Base-by-base conservation (phyloP, 2,888 invertebrate species). In the Acronicta psi region DNA sequence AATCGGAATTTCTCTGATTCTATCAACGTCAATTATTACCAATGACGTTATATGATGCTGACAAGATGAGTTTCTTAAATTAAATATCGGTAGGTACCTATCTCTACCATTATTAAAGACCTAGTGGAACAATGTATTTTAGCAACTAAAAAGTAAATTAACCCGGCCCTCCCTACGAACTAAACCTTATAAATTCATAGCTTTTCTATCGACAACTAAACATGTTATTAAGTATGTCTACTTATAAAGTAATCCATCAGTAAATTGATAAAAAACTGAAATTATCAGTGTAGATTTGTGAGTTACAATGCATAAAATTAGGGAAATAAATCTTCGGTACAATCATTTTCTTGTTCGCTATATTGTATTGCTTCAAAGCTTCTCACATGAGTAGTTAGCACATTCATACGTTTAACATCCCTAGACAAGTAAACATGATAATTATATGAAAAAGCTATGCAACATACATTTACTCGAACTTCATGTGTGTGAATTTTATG, bases 361-460 rank as follows among this genome's bases (percentile, higher is more conserved):
- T 44, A 44, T 55, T 59, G 57, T 69, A 73, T 57, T 41, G 34
- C 44, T 25, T 11, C 17, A 52, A 38, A 14, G 31, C 14, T 60
- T 53, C 34, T 23, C 41, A 42, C 70, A 25, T 64, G 56, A 61
- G 23, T 54, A 47, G 55, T 54, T 61, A n/a, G 13, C 46, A 69
- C 42, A 46, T 51, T 47, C 18, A 25, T 42, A 37, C 13, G n/a
- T 38, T 50, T 34, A 46, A 29, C 50, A 54, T 38, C 8, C 11
- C 17, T 37, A 42, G 37, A 36, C 10, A 38, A 11, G 17, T 18
- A 38, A 42, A 54, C 38, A 36, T 42, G 10, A 25, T 68, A 61
- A 55, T 61, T 62, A 46, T 36, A 34, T 11, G 16, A 60, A 67
- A 49, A 65, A 60, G 11, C 17, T 29, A 10, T 29, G 16, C 10